A percentile compares a stretch with the other conserved stretches of the same genome.
Evolutionary conservation across 2,113 vertebrate genomes (phyloP).

Genomic region (Phalacrocorax carbo): DNA sequence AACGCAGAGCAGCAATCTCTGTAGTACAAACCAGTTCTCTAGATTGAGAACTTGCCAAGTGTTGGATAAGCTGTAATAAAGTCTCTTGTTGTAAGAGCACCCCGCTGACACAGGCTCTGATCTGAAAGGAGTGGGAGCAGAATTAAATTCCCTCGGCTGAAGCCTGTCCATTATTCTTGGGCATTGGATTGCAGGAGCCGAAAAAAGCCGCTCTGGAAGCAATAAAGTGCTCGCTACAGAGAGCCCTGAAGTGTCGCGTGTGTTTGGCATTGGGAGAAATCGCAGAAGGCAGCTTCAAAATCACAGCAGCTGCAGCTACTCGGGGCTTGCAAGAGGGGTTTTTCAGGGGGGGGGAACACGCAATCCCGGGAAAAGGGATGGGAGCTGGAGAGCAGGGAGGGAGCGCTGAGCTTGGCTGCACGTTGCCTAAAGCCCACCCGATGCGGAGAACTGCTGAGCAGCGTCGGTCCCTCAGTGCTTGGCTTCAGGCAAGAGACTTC

Average conservation of each 20-base stretch:
- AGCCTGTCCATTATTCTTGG: constrained; percentile 39
- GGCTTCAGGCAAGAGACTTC: background rate
- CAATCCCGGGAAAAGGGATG: background rate
- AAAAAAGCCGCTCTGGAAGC: background rate
- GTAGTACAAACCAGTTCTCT: constrained; percentile 61
- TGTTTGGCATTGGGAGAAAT: background rate
- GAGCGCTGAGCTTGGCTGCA: background rate
- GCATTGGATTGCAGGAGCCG: constrained; percentile 15
- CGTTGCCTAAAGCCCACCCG: rapidly evolving
- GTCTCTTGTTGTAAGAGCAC: constrained; percentile 63
- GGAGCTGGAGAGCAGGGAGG: background rate
- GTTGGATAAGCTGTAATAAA: constrained; percentile 72
- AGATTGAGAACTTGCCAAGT: constrained; percentile 71
- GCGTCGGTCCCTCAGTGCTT: background rate
- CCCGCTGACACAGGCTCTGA: constrained; percentile 62
- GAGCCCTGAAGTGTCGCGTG: background rate
- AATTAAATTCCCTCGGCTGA: constrained; percentile 57
- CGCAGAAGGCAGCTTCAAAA: background rate
- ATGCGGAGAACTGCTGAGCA: background rate
- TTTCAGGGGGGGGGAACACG: background rate
- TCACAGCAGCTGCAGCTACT: background rate
- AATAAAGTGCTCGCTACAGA: background rate
- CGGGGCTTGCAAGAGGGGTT: background rate
- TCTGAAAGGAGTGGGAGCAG: constrained; percentile 51
- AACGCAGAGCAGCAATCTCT: constrained; percentile 13